Evolutionary conservation across 2,113 vertebrate species (phyloP).

Genomic region (Cyanoderma ruficeps): DNA sequence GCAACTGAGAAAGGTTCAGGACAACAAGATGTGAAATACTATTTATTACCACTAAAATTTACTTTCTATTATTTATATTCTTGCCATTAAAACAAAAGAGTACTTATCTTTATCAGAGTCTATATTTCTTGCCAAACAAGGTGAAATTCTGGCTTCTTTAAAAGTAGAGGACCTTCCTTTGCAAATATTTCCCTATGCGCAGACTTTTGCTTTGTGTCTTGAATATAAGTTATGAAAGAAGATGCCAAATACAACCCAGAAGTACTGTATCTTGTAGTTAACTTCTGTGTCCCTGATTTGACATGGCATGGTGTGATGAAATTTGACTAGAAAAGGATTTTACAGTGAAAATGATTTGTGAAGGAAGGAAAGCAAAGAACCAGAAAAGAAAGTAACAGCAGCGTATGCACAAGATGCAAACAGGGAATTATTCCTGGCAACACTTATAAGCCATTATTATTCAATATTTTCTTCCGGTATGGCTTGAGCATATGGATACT

Average conservation of each 20-base stretch:
- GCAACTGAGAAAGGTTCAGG: neutral
- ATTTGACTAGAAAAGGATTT: neutral
- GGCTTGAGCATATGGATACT: neutral
- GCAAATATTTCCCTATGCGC: neutral
- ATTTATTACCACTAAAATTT: neutral
- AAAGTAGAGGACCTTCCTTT: neutral
- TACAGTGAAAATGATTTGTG: neutral
- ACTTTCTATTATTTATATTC: neutral
- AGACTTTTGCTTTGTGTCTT: neutral
- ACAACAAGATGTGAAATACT: neutral
- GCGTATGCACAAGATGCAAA: neutral
- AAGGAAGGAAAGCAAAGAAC: neutral
- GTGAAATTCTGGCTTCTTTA: neutral
- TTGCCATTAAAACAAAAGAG: neutral
- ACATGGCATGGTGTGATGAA: neutral
- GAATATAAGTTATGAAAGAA: neutral
- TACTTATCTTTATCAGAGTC: neutral
- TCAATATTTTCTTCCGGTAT: neutral
- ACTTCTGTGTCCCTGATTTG: neutral
- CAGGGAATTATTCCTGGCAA: neutral
- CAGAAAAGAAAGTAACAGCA: neutral
- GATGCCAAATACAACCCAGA: neutral
- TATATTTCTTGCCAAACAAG: neutral
- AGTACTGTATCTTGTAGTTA: neutral
- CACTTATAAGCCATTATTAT: neutral